Percentiles rank a stretch among this genome's conserved stretches.
phyloP scores from a whole-genome alignment of 2,113 vertebrate genomes.

The Cyrtonyx montezumae region DNA sequence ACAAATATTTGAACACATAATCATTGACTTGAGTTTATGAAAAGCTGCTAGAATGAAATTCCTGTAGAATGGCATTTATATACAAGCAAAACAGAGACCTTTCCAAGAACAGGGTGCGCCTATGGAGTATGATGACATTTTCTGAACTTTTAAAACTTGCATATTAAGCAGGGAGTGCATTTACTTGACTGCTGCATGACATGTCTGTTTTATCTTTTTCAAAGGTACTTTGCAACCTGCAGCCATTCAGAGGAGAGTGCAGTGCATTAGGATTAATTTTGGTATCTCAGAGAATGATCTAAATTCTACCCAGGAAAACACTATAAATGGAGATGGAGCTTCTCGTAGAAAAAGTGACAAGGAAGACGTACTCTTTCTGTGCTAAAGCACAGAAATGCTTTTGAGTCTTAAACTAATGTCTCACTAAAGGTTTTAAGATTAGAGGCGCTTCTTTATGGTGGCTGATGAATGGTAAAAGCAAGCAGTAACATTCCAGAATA shows the following conservation, averaged over 20 bases:
- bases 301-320: slow-evolving; percentile 34
- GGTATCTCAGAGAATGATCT: slow-evolving; percentile 28
- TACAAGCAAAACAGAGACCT: slow-evolving; percentile 24
- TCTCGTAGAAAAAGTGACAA: background rate
- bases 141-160: slow-evolving; percentile 71
- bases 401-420: background rate
- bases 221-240: slow-evolving; percentile 47
- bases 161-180: slow-evolving; percentile 79
- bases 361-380: background rate
- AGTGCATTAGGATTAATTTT: slow-evolving; percentile 34
- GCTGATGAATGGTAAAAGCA: slow-evolving; percentile 11
- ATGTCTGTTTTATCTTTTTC: slow-evolving; percentile 59
- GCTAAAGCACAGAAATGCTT: background rate
- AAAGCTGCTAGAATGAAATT: slow-evolving; percentile 12
- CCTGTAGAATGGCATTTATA: slow-evolving; percentile 42
- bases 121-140: slow-evolving; percentile 65
- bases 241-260: slow-evolving; percentile 24
- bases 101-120: slow-evolving; percentile 7
- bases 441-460: slow-evolving; percentile 11
- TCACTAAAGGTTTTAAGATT: background rate
- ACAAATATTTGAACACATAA: slow-evolving; percentile 94
- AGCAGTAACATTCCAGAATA: background rate
- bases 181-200: slow-evolving; percentile 77
- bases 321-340: background rate
- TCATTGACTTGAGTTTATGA: slow-evolving; percentile 95